Percentiles rank a stretch among this genome's conserved stretches.
Evolutionary conservation across 1,140 invertebrate genomes (phyloP).

Genomic region (Leptinotarsa undecemlineata): DNA sequence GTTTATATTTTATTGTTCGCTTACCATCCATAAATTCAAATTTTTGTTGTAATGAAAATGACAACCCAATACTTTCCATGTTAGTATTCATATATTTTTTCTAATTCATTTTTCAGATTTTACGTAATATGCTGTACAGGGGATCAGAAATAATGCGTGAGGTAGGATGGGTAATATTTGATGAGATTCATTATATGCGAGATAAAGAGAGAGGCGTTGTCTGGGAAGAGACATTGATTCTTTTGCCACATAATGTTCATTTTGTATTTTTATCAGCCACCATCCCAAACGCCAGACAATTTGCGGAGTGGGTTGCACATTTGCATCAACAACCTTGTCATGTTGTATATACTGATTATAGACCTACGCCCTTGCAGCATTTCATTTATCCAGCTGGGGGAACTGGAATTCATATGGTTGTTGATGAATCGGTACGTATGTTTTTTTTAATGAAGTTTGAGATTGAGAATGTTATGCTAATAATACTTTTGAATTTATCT

Average conservation of each 20-base stretch:
- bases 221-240: constrained; percentile 99
- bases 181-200: constrained; percentile 99
- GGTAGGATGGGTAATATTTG: constrained; percentile 99
- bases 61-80: too few species aligned
- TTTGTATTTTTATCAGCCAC: constrained; percentile 99
- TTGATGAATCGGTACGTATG: constrained; percentile 79
- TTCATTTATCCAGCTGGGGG: constrained; percentile 96
- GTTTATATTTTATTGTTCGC: too few species aligned
- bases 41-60: too few species aligned
- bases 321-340: constrained; percentile 97
- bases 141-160: constrained; percentile 98
- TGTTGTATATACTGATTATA: constrained; percentile 98
- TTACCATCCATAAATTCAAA: too few species aligned
- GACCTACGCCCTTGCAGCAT: constrained; percentile 97
- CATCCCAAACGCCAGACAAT: constrained; percentile 97
- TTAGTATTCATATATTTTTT: too few species aligned
- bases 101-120: constrained; percentile 67
- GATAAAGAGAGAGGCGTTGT: constrained; percentile 99
- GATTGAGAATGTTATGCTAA: too few species aligned
- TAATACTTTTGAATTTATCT: too few species aligned
- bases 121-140: constrained; percentile 97
- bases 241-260: constrained; percentile 96
- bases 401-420: constrained; percentile 94
- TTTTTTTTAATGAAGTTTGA: constrained; percentile 13
- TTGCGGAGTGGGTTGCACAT: constrained; percentile 98